A percentile compares a stretch with the other conserved stretches of the same genome.
phyloP scores from a whole-genome alignment of 1,140 invertebrate genomes.

The Micrasema longulum region DNA sequence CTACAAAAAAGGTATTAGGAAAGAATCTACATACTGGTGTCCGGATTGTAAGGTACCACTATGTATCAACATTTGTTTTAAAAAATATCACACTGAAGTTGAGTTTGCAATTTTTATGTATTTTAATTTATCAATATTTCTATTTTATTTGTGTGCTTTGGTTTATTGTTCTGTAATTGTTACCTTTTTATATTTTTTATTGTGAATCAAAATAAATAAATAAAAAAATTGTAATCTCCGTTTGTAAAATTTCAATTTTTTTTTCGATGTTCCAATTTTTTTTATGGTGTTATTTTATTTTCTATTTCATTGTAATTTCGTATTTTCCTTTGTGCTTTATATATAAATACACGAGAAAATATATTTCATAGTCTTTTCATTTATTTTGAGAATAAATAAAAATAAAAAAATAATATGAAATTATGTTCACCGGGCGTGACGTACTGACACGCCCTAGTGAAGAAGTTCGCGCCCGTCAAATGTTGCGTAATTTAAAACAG shows the following conservation, averaged over 20 bases:
- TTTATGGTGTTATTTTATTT: no score
- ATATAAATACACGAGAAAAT: slow-evolving; percentile 41
- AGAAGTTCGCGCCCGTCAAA: slow-evolving; percentile 33
- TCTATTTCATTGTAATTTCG: slow-evolving; percentile 20
- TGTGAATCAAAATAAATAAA: no score
- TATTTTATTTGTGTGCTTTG: no score
- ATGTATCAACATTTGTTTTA: slow-evolving; percentile 35
- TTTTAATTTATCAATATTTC: no score
- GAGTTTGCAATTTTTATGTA: no score
- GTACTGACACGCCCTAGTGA: slow-evolving; percentile 41
- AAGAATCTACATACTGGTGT: slow-evolving; percentile 44
- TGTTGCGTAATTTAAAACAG: no score
- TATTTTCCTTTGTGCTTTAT: slow-evolving; percentile 38
- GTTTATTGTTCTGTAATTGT: no score
- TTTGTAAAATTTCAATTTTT: no score
- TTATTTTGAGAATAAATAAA: slow-evolving; percentile 33
- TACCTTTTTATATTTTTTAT: no score
- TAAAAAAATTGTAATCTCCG: no score
- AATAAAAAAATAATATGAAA: no score
- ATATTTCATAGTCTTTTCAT: slow-evolving; percentile 44
- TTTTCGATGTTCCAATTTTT: slow-evolving; percentile 33
- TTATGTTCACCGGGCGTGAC: slow-evolving; percentile 31
- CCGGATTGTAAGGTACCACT: slow-evolving; percentile 40
- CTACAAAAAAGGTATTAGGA: slow-evolving; percentile 38
- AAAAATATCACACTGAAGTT: slow-evolving; percentile 38